These are phyloP conservation scores for Orestias chungarensis DNA, from an alignment of 2,797 vertebrate species.

Conservation along the genomic window DNA sequence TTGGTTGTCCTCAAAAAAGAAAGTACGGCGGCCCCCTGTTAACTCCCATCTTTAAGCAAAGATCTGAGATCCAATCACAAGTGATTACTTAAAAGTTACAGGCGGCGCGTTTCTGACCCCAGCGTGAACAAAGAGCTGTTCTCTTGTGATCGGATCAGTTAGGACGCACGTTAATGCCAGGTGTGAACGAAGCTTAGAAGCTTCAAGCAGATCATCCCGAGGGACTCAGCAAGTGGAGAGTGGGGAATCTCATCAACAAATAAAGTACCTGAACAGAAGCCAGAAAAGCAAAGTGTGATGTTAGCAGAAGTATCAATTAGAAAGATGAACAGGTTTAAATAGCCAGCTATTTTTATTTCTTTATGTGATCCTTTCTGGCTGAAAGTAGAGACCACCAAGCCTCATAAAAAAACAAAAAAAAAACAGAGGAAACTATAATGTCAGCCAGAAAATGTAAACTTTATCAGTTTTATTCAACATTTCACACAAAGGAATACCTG, in stretches of 20 bases:
- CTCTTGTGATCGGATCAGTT: slow-evolving; percentile 7
- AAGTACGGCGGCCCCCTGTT: not conserved
- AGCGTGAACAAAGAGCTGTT: slow-evolving; percentile 1
- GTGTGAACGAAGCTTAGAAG: slow-evolving; percentile 13
- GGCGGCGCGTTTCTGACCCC: not conserved
- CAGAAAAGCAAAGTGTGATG: not conserved
- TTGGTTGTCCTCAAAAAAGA: not conserved
- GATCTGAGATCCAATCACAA: not conserved
- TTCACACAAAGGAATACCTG: not conserved
- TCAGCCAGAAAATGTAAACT: not conserved
- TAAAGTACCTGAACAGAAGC: not conserved
- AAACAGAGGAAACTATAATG: not conserved
- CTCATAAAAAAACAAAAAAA: not conserved
- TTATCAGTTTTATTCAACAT: not conserved
- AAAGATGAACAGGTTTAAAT: not conserved
- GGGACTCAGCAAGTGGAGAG: not conserved
- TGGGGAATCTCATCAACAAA: slow-evolving; percentile 6
- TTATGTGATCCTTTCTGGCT: not conserved
- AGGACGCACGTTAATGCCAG: slow-evolving; percentile 11
- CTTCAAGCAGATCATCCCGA: slow-evolving; percentile 3
- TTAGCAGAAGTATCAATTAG: not conserved
- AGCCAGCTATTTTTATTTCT: not conserved
- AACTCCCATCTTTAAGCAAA: not conserved
- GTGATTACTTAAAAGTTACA: slow-evolving; percentile 1
- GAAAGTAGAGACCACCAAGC: not conserved